phyloP scores from a whole-genome alignment of 1,140 invertebrate genomes.

The Drosophila persimilis region DNA sequence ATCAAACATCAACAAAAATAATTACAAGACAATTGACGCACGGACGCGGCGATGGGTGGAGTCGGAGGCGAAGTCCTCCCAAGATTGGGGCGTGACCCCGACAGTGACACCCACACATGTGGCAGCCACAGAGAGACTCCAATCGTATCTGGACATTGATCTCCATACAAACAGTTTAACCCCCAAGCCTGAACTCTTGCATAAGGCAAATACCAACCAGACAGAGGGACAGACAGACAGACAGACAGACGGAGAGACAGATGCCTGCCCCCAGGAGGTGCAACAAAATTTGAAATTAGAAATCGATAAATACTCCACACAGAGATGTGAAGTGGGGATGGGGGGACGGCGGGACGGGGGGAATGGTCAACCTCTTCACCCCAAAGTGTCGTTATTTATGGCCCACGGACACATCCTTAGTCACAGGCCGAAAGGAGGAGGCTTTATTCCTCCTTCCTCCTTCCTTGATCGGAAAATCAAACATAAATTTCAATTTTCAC shows the following conservation, averaged over 20 bases:
- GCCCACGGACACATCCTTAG: constrained; percentile 43
- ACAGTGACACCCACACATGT: constrained; percentile 65
- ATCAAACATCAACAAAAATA: constrained; percentile 69
- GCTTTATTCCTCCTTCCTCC: neutral
- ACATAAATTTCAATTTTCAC: constrained; percentile 74
- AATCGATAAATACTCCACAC: constrained; percentile 64
- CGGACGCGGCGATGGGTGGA: constrained; percentile 1
- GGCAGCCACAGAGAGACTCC: constrained; percentile 14
- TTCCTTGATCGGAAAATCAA: neutral
- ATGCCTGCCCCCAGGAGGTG: constrained; percentile 11
- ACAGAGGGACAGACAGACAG: constrained; percentile 4
- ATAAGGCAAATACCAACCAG: constrained; percentile 46
- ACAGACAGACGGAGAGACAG: constrained; percentile 15
- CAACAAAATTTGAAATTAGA: constrained; percentile 61
- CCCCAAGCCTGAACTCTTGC: constrained; percentile 59
- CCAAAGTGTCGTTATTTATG: constrained; percentile 50
- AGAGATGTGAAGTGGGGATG: neutral
- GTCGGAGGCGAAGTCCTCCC: neutral
- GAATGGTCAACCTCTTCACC: constrained; percentile 45
- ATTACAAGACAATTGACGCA: constrained; percentile 78
- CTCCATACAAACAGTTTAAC: constrained; percentile 78
- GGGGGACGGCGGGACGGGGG: neutral
- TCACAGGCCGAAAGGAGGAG: neutral
- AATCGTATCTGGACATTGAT: constrained; percentile 61
- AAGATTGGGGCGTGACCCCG: constrained; percentile 23